phyloP scores from a whole-genome alignment of 2,113 vertebrate species.

The Thinocorus orbignyianus region DNA sequence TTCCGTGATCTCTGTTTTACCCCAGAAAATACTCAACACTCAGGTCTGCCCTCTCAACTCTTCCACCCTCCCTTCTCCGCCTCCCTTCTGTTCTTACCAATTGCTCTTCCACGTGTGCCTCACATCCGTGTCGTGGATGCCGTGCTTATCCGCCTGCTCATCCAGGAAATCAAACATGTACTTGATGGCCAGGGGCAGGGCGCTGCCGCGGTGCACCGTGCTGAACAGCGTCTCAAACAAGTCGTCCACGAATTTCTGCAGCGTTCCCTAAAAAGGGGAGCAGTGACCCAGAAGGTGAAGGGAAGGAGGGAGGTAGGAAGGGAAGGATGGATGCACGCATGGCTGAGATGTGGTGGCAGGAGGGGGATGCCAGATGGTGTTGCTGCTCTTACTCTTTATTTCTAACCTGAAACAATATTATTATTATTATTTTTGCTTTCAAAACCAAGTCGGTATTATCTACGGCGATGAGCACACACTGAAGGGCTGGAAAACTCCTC shows the following conservation, averaged over 20 bases:
- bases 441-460: background rate
- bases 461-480: fast-evolving
- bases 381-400: background rate
- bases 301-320: background rate
- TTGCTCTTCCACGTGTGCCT: constrained; percentile 99
- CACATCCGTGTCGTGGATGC: constrained; percentile 94
- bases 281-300: background rate
- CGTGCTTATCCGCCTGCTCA: constrained; percentile 95
- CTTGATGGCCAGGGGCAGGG: constrained; percentile 96
- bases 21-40: background rate
- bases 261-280: constrained; percentile 82
- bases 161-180: constrained; percentile 99
- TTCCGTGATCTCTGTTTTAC: too few species aligned
- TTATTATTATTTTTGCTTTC: background rate
- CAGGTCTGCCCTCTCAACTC: background rate
- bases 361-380: background rate
- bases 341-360: background rate
- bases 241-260: constrained; percentile 98
- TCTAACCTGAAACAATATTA: background rate
- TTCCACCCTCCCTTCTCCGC: background rate
- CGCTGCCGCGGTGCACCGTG: constrained; percentile 93
- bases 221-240: constrained; percentile 98
- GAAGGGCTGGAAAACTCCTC: background rate
- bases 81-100: constrained; percentile 79
- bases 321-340: background rate